Evolutionary conservation across 2,888 invertebrate species (phyloP), one percentile per base, ranked within the genome.

Genomic region (Synanthedon myopaeformis): DNA sequence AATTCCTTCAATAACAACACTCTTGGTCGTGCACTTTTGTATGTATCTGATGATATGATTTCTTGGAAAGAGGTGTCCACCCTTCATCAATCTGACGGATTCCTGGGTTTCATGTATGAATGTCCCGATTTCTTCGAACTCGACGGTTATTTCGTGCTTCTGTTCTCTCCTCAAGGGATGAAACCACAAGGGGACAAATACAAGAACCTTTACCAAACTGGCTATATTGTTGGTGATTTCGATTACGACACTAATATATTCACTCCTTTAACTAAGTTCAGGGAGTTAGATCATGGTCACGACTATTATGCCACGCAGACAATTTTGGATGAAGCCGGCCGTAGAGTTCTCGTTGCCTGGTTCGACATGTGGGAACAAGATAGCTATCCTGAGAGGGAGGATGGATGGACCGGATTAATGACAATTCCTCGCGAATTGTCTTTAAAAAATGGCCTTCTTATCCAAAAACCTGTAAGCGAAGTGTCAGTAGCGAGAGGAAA

Each of bases 81-180:
- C 51, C 58, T 87, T 13, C 72, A 56, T 49, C 59, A 75, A 60
- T 82, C 86, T 0, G 66, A 80, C 52, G 82, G 81, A 5, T 62
- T 58, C 13, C 68, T 82, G 1, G 83, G 83, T 1, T 82, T 66
- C 50, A 85, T 88, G 84, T 89, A 80, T 79, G 89, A 89, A 61
- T 89, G 89, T 66, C 89, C 89, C 0, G 88, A 88, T 58, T 81
- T 89, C 52, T 88, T 89, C 45, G 74, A 81, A 58, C 56, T 89
- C 0, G 55, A 70, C 19, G 80, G 77, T 0, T 62, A 68, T 52
- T 78, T 66, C 57, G 64, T 89, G 13, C 63, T 89, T 1, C 57
- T 89, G 3, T 74, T 89, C 54, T 88, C 85, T 5, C 82, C 86
- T 1, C 85, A 86, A 74, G 85, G 87, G 2, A 55, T 87, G 0